Conservation (phyloP, 2,797 vertebrate genomes). For the Phrynocephalus vlangalii region DNA sequence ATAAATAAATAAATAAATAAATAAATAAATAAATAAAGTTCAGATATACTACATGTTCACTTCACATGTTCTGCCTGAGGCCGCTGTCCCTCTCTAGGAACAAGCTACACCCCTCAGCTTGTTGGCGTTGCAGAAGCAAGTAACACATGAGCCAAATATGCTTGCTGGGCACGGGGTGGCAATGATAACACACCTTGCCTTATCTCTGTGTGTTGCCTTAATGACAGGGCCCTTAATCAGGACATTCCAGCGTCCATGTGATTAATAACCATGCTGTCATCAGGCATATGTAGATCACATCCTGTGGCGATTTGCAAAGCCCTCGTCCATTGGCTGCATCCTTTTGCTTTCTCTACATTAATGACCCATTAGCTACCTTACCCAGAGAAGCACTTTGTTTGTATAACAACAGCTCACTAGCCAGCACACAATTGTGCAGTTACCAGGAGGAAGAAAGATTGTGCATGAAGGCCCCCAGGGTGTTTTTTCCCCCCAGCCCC, state of each 20-base stretch:
- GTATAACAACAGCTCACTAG: background rate
- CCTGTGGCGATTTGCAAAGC: background rate
- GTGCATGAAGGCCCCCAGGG: no score
- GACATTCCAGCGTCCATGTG: background rate
- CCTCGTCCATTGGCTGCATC: background rate
- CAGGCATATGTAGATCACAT: background rate
- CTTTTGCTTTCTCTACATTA: background rate
- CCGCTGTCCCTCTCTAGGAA: background rate
- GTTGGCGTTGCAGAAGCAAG: background rate
- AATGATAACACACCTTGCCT: conserved; percentile 21
- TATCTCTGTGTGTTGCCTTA: conserved; percentile 39
- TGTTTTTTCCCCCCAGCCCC: no score
- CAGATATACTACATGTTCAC: background rate
- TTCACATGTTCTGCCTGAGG: background rate
- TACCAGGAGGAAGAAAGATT: background rate
- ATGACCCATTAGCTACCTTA: background rate
- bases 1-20: no score
- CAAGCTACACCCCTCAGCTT: background rate
- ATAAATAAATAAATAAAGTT: no score
- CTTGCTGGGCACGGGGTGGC: conserved; percentile 30
- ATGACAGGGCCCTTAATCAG: conserved; percentile 17
- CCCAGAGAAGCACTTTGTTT: background rate
- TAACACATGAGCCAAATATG: background rate
- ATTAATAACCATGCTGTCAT: conserved; percentile 19
- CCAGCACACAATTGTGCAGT: background rate